Conservation (phyloP, 2,888 invertebrate genomes). For the Bibio marci region DNA sequence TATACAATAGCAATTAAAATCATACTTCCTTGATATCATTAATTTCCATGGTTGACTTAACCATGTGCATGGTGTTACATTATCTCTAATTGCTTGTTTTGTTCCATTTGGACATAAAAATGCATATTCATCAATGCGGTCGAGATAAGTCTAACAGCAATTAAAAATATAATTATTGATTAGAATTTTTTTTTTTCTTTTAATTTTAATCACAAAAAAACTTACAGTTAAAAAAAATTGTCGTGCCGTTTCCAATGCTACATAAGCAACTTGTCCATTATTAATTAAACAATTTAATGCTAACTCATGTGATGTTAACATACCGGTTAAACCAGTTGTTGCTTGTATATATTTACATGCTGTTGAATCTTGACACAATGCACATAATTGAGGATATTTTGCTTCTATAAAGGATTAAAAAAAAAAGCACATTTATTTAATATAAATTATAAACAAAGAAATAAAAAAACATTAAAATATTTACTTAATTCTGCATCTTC, state of each 20-base stretch:
- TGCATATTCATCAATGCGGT: conserved; percentile 12
- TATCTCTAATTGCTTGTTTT: conserved; percentile 12
- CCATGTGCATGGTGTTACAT: conserved; percentile 37
- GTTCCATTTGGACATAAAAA: conserved; percentile 23
- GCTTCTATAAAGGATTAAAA: conserved; percentile 27
- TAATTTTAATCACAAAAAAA: no score
- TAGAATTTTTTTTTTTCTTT: no score
- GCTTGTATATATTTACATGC: conserved; percentile 15
- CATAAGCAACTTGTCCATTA: conserved; percentile 38
- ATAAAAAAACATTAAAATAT: no score
- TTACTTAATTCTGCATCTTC: conserved; percentile 40
- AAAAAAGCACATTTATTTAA: conserved; percentile 1
- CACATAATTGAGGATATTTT: conserved; percentile 36
- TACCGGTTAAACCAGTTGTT: conserved; percentile 13
- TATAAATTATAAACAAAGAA: background rate
- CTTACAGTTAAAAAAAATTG: no score
- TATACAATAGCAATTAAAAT: background rate
- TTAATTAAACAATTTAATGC: conserved; percentile 35
- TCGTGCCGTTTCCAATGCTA: conserved; percentile 26
- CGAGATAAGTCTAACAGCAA: conserved; percentile 5
- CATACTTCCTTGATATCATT: conserved; percentile 24
- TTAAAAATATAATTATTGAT: no score
- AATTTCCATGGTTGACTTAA: conserved; percentile 42
- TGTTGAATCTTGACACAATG: conserved; percentile 18
- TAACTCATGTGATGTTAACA: conserved; percentile 25